Conservation (phyloP, 1,140 invertebrate species). For the Atta texana region DNA sequence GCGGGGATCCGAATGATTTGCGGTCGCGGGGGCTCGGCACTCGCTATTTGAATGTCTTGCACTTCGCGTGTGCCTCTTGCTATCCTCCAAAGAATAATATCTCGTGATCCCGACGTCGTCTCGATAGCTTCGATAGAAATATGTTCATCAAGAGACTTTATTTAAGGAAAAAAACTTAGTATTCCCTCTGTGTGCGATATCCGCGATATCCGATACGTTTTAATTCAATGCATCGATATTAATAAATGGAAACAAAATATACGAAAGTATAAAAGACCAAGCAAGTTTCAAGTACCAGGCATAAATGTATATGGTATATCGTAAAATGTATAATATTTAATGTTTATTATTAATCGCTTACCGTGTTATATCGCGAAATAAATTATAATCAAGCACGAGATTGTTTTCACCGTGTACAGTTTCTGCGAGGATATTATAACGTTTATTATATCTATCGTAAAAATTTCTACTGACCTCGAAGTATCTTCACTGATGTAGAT, state of each 20-base stretch:
- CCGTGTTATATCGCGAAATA: background rate
- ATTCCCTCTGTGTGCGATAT: background rate
- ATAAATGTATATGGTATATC: background rate
- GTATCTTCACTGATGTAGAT: background rate
- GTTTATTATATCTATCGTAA: slow-evolving; percentile 9
- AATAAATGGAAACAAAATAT: background rate
- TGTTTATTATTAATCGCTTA: slow-evolving; percentile 27
- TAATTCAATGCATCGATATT: background rate
- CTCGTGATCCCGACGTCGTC: slow-evolving; percentile 60
- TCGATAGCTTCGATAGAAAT: slow-evolving; percentile 41
- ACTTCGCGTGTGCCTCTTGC: slow-evolving; percentile 14
- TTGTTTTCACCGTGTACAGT: background rate
- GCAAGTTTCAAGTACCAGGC: background rate
- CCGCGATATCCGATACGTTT: background rate
- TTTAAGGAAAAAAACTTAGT: background rate
- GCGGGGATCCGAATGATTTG: slow-evolving; percentile 67
- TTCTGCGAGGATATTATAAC: background rate
- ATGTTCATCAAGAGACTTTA: slow-evolving; percentile 14
- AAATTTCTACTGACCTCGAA: slow-evolving; percentile 12
- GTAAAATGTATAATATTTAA: slow-evolving; percentile 8
- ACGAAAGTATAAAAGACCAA: background rate
- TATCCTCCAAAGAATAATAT: slow-evolving; percentile 71
- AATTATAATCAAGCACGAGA: slow-evolving; percentile 7
- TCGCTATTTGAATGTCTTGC: slow-evolving; percentile 60
- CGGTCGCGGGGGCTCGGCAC: slow-evolving; percentile 40